A percentile compares a stretch with the other conserved stretches of the same genome.
Evolutionary conservation across 53 echinoderm and acorn worm species (phyloP).

Genomic region (Actinopyga echinites): DNA sequence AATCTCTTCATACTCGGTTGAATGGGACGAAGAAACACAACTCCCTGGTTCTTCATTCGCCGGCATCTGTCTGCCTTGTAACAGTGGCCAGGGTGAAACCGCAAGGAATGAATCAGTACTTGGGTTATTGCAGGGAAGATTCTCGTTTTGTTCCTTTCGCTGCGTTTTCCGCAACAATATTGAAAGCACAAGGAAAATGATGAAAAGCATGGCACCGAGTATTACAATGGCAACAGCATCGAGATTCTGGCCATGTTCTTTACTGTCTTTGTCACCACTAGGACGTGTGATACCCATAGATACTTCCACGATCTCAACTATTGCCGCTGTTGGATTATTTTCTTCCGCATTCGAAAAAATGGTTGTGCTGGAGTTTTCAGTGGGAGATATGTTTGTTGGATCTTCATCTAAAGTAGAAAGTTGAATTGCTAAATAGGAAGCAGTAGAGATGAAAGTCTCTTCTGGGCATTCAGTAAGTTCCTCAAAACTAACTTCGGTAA

Average conservation of each 20-base stretch:
- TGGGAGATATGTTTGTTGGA: too few species aligned
- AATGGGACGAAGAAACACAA: background rate
- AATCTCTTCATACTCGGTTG: constrained; percentile 15
- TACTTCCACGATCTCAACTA: background rate
- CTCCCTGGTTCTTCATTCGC: background rate
- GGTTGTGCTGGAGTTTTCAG: too few species aligned
- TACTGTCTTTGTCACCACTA: too few species aligned
- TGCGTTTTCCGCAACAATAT: background rate
- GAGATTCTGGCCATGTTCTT: background rate
- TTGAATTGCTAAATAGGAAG: too few species aligned
- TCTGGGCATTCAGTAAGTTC: background rate
- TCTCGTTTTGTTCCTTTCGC: too few species aligned
- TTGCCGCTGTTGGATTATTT: background rate
- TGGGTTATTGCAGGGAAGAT: too few species aligned
- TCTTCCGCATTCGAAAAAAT: background rate
- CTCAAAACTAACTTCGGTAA: background rate
- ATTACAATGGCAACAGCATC: background rate
- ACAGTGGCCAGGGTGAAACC: constrained; percentile 15
- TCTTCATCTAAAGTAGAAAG: too few species aligned
- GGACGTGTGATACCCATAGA: background rate
- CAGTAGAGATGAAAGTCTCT: too few species aligned
- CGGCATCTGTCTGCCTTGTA: constrained; percentile 8
- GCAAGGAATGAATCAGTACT: too few species aligned
- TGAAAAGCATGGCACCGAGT: background rate
- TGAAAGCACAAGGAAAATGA: background rate